These are phyloP conservation scores for Ectropis crepuscularia DNA, from an alignment of 2,888 invertebrate species.

Conservation along the genomic window DNA sequence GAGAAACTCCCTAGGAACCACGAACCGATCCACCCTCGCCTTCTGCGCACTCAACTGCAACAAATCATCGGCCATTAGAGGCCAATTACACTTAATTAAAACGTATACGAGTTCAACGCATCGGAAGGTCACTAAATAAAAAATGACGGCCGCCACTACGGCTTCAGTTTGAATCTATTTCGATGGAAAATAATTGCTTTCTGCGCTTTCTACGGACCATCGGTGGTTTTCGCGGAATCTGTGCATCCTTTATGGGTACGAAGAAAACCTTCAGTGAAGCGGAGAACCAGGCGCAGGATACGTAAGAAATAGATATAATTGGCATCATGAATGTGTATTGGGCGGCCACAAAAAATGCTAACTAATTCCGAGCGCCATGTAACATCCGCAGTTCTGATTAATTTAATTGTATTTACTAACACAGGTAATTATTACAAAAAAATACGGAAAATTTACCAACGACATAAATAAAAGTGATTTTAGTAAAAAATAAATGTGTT, in stretches of 20 bases:
- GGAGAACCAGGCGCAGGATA: constrained; percentile 27
- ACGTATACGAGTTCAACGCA: background rate
- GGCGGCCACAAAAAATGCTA: background rate
- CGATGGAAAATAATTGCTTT: background rate
- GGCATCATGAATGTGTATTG: background rate
- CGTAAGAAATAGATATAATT: constrained; percentile 1
- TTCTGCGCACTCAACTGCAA: constrained; percentile 64
- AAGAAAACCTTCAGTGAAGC: constrained; percentile 53
- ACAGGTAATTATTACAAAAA: too few species aligned
- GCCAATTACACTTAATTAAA: constrained; percentile 7
- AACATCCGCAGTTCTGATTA: too few species aligned
- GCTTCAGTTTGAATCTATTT: background rate
- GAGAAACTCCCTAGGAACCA: constrained; percentile 63
- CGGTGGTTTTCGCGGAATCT: constrained; percentile 52
- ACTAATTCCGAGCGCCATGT: background rate
- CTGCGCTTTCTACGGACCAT: constrained; percentile 50
- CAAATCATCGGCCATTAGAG: constrained; percentile 39
- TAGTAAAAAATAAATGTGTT: too few species aligned
- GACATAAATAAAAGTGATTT: too few species aligned
- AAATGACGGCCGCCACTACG: background rate
- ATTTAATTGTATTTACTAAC: too few species aligned
- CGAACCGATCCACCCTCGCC: constrained; percentile 69
- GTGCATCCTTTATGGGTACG: constrained; percentile 37
- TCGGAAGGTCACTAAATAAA: constrained; percentile 4
- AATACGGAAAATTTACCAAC: too few species aligned